phyloP scores from a whole-genome alignment of 2,113 vertebrate species.

The Ochotona curzoniae region DNA sequence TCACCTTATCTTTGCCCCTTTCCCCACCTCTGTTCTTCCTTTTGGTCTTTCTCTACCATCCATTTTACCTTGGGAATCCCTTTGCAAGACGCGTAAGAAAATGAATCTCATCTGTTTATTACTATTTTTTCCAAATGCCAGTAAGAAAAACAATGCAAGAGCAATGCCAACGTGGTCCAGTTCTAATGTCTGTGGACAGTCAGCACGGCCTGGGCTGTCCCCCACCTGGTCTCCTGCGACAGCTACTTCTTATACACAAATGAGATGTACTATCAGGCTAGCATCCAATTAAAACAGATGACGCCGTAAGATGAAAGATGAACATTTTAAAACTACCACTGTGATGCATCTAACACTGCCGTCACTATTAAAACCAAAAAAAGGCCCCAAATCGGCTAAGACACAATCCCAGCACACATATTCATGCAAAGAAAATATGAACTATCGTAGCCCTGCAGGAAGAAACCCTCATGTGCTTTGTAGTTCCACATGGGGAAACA shows the following conservation, averaged over 20 bases:
- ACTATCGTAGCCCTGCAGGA: neutral
- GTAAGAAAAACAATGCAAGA: neutral
- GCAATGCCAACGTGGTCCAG: neutral
- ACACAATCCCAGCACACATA: neutral
- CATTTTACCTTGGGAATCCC: slow-evolving; percentile 19
- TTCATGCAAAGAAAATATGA: neutral
- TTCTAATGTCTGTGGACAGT: neutral
- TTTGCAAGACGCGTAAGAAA: slow-evolving; percentile 32
- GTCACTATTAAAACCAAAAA: slow-evolving; percentile 14
- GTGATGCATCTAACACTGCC: neutral
- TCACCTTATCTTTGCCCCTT: neutral
- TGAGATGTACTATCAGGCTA: slow-evolving; percentile 6
- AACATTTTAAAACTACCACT: slow-evolving; percentile 18
- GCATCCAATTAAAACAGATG: slow-evolving; percentile 15
- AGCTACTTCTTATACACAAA: neutral
- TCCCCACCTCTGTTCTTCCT: neutral
- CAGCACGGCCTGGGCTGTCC: neutral
- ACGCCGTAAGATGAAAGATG: neutral
- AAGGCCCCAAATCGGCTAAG: neutral
- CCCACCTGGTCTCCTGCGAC: neutral
- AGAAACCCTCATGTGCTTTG: neutral
- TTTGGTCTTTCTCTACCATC: neutral
- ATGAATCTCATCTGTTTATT: neutral
- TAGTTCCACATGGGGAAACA: neutral
- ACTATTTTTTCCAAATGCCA: neutral